A percentile compares a stretch with the other conserved stretches of the same genome.
phyloP scores from a whole-genome alignment of 2,113 vertebrate genomes.

The Cacatua alba region DNA sequence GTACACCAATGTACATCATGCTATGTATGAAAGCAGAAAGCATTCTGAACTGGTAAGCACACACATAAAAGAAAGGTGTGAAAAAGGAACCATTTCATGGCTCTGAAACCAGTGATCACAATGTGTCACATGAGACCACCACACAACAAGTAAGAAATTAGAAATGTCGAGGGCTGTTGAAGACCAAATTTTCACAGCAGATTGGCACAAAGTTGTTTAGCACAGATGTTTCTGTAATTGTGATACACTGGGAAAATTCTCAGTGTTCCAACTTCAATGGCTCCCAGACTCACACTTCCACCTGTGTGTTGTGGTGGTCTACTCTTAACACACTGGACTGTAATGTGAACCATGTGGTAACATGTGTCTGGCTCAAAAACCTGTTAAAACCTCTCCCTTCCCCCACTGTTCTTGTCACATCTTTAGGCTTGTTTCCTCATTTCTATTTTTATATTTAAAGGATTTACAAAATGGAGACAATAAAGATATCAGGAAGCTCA shows the following conservation, averaged over 20 bases:
- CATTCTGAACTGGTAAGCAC: not conserved
- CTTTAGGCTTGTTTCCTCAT: conserved; percentile 1
- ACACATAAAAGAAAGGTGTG: not conserved
- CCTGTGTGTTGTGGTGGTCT: conserved; percentile 69
- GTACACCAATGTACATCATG: not conserved
- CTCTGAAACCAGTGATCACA: conserved; percentile 26
- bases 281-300: conserved; percentile 70
- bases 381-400: not conserved
- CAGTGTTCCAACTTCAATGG: conserved; percentile 56
- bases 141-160: conserved; percentile 61
- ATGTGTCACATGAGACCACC: conserved; percentile 49
- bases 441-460: conserved; percentile 29
- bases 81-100: not conserved
- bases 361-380: conserved; percentile 47
- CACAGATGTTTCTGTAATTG: conserved; percentile 82
- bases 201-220: conserved; percentile 65
- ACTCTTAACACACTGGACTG: not conserved
- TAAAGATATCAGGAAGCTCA: not conserved
- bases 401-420: not conserved
- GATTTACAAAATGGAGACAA: not conserved
- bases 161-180: conserved; percentile 65
- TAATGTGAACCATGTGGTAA: conserved; percentile 76
- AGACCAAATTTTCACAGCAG: conserved; percentile 71
- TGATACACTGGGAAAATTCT: conserved; percentile 80
- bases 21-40: not conserved